Conservation (phyloP, 2,888 invertebrate species). For the Diogma glabrata region DNA sequence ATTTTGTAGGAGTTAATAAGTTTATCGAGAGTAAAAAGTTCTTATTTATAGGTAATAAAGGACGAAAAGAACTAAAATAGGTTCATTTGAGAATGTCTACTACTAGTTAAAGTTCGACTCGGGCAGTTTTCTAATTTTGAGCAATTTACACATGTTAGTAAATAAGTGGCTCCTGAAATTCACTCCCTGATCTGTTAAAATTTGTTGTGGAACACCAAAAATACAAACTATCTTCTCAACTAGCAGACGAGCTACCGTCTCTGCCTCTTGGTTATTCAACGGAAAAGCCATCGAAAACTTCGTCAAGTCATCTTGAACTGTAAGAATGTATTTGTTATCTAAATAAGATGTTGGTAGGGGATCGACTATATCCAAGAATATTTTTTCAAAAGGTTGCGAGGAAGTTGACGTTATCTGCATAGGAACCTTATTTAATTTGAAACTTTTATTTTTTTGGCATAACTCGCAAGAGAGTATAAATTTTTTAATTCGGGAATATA, state of each 20-base stretch:
- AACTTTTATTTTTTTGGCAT: neutral
- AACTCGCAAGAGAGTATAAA: neutral
- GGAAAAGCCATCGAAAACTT: slow-evolving; percentile 12
- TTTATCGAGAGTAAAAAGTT: no score
- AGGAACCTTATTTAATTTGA: neutral
- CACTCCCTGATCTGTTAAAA: neutral
- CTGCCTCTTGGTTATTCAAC: slow-evolving; percentile 9
- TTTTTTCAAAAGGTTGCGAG: neutral
- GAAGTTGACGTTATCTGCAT: neutral
- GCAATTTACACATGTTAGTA: slow-evolving; percentile 19
- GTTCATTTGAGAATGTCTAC: no score
- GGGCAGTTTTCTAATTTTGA: no score
- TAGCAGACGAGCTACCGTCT: slow-evolving; percentile 14
- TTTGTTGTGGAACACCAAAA: slow-evolving; percentile 5
- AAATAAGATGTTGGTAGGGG: slow-evolving; percentile 9
- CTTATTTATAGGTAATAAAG: no score
- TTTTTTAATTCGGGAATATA: neutral
- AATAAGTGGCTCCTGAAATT: neutral
- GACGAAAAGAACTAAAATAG: no score
- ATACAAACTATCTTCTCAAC: slow-evolving; percentile 15
- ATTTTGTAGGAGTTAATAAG: no score
- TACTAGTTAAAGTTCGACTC: no score
- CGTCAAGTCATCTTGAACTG: slow-evolving; percentile 13
- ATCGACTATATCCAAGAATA: neutral
- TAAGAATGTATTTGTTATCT: slow-evolving; percentile 9